phyloP scores from a whole-genome alignment of 2,797 vertebrate species.

The Lutjanus campechanus region DNA sequence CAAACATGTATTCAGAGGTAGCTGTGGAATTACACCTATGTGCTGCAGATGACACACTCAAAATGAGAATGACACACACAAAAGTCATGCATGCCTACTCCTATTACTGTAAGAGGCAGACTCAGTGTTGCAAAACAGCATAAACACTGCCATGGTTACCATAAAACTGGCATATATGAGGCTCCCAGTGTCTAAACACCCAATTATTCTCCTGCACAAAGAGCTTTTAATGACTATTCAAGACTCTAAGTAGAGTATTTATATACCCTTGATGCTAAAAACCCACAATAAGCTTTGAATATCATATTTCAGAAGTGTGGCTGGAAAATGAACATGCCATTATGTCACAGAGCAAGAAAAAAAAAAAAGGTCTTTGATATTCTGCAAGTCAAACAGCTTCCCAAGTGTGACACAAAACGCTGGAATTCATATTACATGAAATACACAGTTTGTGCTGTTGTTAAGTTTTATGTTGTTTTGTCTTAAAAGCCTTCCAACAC shows the following conservation, averaged over 20 bases:
- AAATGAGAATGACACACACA: constrained; percentile 2
- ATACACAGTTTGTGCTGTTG: constrained; percentile 23
- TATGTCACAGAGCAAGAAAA: background rate
- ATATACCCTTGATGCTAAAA: constrained; percentile 41
- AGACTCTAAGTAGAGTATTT: constrained; percentile 30
- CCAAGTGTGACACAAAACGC: background rate
- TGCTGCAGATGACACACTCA: background rate
- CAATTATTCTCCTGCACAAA: constrained; percentile 48
- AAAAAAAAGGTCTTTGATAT: constrained; percentile 4
- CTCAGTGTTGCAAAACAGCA: background rate
- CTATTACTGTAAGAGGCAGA: background rate
- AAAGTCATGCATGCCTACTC: constrained; percentile 2
- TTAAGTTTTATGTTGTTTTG: constrained; percentile 8
- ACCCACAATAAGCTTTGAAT: constrained; percentile 46
- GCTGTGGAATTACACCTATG: background rate
- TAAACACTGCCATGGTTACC: constrained; percentile 19
- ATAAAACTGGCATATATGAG: constrained; percentile 31
- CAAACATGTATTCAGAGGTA: constrained; percentile 2
- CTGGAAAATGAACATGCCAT: constrained; percentile 33
- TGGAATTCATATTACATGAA: constrained; percentile 8
- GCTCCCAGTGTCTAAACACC: constrained; percentile 28
- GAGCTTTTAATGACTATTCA: constrained; percentile 36
- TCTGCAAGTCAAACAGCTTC: constrained; percentile 5
- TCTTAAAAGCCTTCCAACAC: background rate
- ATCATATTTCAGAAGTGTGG: constrained; percentile 34